Evolutionary conservation across 2,113 vertebrate genomes (phyloP), one percentile per base, ranked within the genome.

Genomic region (Lepus europaeus): DNA sequence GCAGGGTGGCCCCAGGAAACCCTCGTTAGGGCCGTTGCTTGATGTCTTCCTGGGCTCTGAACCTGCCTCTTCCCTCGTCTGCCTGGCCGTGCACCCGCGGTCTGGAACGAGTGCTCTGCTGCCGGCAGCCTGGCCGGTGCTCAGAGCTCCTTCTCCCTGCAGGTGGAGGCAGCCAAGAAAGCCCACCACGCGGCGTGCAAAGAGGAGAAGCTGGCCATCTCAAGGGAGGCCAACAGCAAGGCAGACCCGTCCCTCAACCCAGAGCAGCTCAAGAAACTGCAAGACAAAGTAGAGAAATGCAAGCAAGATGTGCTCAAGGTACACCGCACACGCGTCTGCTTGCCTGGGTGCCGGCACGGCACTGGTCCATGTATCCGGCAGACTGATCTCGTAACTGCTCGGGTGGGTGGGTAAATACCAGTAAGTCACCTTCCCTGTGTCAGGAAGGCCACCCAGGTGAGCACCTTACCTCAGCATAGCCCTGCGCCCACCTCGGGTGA

Each of bases 291-390:
- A 96, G 99, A 99, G 95, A 99, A 99, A 85, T 99, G 99, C 98
- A 99, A 99, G 91, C 99, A 99, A 97, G 99, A 99, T 70, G 98
- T 99, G 4, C 98, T 99, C 59, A 99, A 99, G 99, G 99, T 99
- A 97, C 39, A 22, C 0, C 0, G 0, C 3, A 5, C 0, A 0
- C 1, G 1, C 5, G 12, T 9, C 27, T 45, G 13, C 19, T 0
- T 2, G 25, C 5, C 45, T 2, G 5, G 25, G 14, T 4, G 61
- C 14, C 9, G 12, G 0, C 0, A 1, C 61, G 27, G 20, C 51
- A 7, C 29, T 79, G 5, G 9, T 33, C n/a, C 56, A 5, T 0
- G 0, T 0, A 0, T 17, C 39, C 23, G 64, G 56, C 49, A 19
- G 4, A 0, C 1, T 0, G 73, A 53, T 63, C 33, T 20, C 49